These are phyloP conservation scores for Kobus ellipsiprymnus DNA, from an alignment of 2,113 vertebrate genomes.

Conservation along the genomic window DNA sequence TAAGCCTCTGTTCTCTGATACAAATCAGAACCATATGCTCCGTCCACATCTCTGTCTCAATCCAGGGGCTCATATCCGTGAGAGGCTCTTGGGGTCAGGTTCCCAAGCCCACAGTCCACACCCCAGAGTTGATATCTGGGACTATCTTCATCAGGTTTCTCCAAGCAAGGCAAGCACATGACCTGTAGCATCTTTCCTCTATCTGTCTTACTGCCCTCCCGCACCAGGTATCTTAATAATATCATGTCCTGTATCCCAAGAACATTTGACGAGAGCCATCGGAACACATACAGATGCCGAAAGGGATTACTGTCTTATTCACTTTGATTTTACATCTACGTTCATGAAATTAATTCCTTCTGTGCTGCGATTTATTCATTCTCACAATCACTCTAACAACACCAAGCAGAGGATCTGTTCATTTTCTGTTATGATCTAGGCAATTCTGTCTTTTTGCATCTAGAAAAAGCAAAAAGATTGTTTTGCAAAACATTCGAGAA, in stretches of 20 bases:
- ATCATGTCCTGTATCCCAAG: background rate
- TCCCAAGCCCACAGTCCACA: background rate
- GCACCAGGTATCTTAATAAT: background rate
- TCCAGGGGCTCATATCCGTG: background rate
- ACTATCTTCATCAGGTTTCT: background rate
- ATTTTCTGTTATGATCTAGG: background rate
- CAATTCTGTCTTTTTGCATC: background rate
- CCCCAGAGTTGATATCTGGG: background rate
- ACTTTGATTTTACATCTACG: background rate
- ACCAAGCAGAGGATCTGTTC: background rate
- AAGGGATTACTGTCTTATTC: background rate
- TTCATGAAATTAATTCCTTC: slow-evolving; percentile 23
- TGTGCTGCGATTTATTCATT: background rate
- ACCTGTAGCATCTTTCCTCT: background rate
- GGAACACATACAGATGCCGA: background rate
- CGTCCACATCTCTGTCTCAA: background rate
- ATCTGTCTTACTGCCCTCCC: no score
- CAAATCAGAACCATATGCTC: slow-evolving; percentile 34
- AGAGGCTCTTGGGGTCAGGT: background rate
- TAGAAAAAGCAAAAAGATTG: background rate
- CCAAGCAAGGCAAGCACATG: background rate
- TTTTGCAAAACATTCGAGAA: background rate
- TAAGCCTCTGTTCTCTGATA: slow-evolving; percentile 46
- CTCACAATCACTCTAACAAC: background rate
- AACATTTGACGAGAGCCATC: background rate